Percentiles rank a stretch among this genome's conserved stretches.
These are phyloP conservation scores for Esox niger DNA, from an alignment of 2,113 vertebrate genomes.

Conservation along the genomic window DNA sequence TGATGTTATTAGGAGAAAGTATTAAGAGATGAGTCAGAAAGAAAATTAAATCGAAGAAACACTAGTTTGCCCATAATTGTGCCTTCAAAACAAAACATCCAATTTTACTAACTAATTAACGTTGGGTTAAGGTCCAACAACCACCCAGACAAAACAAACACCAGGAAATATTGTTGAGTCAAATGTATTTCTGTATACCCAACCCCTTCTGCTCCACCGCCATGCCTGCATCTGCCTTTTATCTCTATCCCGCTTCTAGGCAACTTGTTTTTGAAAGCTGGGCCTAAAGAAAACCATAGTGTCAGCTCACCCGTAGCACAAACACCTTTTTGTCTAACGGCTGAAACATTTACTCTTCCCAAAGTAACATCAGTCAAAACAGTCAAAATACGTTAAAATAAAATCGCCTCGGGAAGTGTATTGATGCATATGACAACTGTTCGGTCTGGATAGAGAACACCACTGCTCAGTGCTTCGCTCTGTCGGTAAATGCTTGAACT, in stretches of 20 bases:
- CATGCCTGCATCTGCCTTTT: background rate
- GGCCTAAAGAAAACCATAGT: background rate
- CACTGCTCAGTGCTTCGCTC: slow-evolving; percentile 61
- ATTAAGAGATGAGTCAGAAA: background rate
- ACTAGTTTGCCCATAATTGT: too few relatives aligned
- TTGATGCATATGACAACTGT: slow-evolving; percentile 29
- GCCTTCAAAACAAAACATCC: background rate
- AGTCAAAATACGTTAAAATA: slow-evolving; percentile 49
- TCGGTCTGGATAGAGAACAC: background rate
- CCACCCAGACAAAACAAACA: background rate
- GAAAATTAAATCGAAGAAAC: background rate
- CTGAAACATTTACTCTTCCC: slow-evolving; percentile 29
- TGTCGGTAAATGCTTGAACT: slow-evolving; percentile 46
- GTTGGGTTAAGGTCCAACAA: too few relatives aligned
- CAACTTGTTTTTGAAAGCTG: background rate
- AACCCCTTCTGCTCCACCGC: background rate
- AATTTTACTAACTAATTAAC: too few relatives aligned
- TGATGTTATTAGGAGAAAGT: slow-evolving; percentile 35
- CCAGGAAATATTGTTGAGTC: background rate
- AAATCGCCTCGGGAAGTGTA: slow-evolving; percentile 31
- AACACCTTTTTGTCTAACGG: slow-evolving; percentile 19
- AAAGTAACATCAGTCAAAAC: slow-evolving; percentile 42
- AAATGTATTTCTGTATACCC: background rate
- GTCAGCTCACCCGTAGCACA: background rate
- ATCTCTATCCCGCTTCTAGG: background rate